phyloP scores from a whole-genome alignment of 2,797 vertebrate species.

The Erithacus rubecula region DNA sequence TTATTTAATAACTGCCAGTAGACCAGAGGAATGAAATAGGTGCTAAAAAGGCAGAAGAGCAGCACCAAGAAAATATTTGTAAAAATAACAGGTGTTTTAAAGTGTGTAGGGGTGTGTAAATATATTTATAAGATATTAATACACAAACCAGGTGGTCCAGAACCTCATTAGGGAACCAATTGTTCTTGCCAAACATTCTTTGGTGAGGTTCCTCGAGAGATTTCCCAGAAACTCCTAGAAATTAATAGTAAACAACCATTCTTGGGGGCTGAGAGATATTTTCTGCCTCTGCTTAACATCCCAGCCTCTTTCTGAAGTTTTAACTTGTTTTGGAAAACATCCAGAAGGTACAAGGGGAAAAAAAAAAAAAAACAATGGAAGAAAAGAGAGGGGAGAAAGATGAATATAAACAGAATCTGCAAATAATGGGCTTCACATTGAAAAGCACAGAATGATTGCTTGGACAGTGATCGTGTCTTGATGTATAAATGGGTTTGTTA shows the following conservation, averaged over 20 bases:
- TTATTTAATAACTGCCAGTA: neutral
- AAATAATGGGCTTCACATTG: neutral
- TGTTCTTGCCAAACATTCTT: conserved; percentile 1
- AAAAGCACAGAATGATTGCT: neutral
- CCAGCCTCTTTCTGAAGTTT: neutral
- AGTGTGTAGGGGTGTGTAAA: neutral
- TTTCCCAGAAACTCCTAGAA: conserved; percentile 14
- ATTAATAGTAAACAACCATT: conserved; percentile 3
- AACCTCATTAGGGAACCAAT: neutral
- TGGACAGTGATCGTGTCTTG: conserved; percentile 30
- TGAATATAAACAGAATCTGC: neutral
- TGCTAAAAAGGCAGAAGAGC: neutral
- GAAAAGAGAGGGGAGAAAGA: neutral
- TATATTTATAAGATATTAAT: neutral
- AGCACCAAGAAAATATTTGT: neutral
- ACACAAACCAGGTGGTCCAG: neutral
- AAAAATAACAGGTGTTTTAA: conserved; percentile 10
- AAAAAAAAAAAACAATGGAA: neutral
- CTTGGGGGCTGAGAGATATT: neutral
- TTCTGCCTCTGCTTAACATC: neutral
- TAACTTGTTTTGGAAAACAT: neutral
- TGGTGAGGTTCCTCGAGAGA: neutral
- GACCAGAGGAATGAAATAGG: neutral
- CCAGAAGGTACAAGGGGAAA: neutral
- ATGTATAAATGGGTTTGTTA: conserved; percentile 60